phyloP scores from a whole-genome alignment of 2,797 vertebrate genomes.

The Microchirus variegatus region DNA sequence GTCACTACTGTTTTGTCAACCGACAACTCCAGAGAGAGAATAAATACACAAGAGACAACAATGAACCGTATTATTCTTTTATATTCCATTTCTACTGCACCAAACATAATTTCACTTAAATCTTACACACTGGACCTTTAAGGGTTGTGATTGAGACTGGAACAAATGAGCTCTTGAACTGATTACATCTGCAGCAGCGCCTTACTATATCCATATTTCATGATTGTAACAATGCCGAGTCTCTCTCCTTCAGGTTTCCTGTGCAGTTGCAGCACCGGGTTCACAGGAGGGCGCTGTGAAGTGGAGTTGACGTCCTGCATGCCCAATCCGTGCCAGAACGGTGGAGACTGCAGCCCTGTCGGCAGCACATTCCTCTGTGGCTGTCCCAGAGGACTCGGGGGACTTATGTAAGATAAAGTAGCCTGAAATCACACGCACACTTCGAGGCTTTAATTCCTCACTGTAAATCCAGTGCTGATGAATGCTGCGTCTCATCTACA shows the following conservation, averaged over 20 bases:
- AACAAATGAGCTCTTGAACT: too few species aligned
- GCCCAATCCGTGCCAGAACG: conserved; percentile 93
- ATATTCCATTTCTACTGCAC: too few species aligned
- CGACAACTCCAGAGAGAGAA: too few species aligned
- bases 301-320: conserved; percentile 89
- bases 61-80: too few species aligned
- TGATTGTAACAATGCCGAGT: too few species aligned
- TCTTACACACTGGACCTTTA: not conserved
- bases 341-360: conserved; percentile 87
- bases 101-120: not conserved
- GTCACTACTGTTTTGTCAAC: too few species aligned
- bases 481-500: not conserved
- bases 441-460: conserved; percentile 19
- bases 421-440: conserved; percentile 13
- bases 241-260: conserved; percentile 81
- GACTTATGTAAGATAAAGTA: conserved; percentile 87
- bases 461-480: not conserved
- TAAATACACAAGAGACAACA: too few species aligned
- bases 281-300: conserved; percentile 93
- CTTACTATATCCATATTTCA: too few species aligned
- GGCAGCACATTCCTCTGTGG: conserved; percentile 89
- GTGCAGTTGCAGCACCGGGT: conserved; percentile 90
- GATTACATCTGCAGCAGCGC: too few species aligned
- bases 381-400: conserved; percentile 88
- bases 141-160: too few species aligned